These are phyloP conservation scores for Proctacanthus coquilletti DNA, from an alignment of 1,140 invertebrate species.

Conservation along the genomic window DNA sequence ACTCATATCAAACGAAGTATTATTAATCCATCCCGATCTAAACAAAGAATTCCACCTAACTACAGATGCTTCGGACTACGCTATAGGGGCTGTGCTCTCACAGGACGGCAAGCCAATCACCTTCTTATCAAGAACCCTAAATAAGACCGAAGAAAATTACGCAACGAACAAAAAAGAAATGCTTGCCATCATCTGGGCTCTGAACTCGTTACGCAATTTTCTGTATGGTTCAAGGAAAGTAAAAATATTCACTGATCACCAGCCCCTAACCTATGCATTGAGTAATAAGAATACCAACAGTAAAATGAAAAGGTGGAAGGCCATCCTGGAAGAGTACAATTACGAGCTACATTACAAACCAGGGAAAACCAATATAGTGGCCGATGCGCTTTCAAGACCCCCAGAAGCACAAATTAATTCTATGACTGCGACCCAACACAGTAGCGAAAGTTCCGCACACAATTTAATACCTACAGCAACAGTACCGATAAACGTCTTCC, in stretches of 20 bases:
- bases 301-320: slow-evolving; percentile 26
- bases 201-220: slow-evolving; percentile 22
- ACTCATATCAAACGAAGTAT: slow-evolving; percentile 20
- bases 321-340: slow-evolving; percentile 17
- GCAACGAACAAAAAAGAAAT: slow-evolving; percentile 14
- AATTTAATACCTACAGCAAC: slow-evolving; percentile 1
- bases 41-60: slow-evolving; percentile 15
- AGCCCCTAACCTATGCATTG: slow-evolving; percentile 26
- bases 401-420: neutral
- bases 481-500: slow-evolving; percentile 6
- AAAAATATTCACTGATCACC: slow-evolving; percentile 17
- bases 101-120: slow-evolving; percentile 13
- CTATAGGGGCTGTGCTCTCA: slow-evolving; percentile 19
- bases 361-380: slow-evolving; percentile 11
- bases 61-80: slow-evolving; percentile 15
- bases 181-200: slow-evolving; percentile 19
- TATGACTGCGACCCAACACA: slow-evolving; percentile 1
- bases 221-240: slow-evolving; percentile 14
- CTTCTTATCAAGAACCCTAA: slow-evolving; percentile 17
- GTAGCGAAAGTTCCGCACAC: slow-evolving; percentile 1
- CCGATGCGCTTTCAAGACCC: slow-evolving; percentile 5
- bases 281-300: slow-evolving; percentile 20
- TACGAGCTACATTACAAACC: slow-evolving; percentile 19
- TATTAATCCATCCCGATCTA: slow-evolving; percentile 26
- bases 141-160: slow-evolving; percentile 17